phyloP scores from a whole-genome alignment of 2,113 vertebrate genomes.

The Merops nubicus region DNA sequence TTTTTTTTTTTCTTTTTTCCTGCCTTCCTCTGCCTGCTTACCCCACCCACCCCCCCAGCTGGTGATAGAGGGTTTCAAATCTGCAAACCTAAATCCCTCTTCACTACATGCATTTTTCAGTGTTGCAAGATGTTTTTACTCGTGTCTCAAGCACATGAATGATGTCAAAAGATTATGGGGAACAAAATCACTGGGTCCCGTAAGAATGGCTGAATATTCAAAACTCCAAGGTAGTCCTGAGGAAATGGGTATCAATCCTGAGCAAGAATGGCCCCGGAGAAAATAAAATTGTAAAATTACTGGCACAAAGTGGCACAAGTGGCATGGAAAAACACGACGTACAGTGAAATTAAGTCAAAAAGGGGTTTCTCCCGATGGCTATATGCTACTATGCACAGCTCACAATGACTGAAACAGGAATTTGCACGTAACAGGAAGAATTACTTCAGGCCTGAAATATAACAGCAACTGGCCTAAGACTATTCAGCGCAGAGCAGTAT shows the following conservation, averaged over 20 bases:
- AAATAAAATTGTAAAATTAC: not conserved
- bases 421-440: constrained; percentile 11
- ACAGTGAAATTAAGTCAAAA: not conserved
- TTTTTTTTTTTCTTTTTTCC: accelerated
- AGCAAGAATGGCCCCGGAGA: not conserved
- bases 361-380: not conserved
- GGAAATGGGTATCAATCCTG: not conserved
- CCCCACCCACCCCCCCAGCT: too few relatives aligned
- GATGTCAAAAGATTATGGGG: not conserved
- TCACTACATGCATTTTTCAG: not conserved
- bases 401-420: not conserved
- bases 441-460: constrained; percentile 35
- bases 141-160: not conserved
- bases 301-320: not conserved
- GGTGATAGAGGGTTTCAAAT: not conserved
- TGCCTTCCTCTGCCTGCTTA: too few relatives aligned
- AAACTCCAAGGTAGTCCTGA: not conserved
- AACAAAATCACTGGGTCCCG: not conserved
- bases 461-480: not conserved
- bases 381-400: not conserved
- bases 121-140: not conserved
- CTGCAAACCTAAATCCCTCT: not conserved
- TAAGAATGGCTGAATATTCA: not conserved
- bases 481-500: not conserved
- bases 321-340: not conserved